Evolutionary conservation across 2,113 vertebrate genomes (phyloP), one percentile per base, ranked within the genome.

Genomic region (Calyptommatus sinebrachiatus): DNA sequence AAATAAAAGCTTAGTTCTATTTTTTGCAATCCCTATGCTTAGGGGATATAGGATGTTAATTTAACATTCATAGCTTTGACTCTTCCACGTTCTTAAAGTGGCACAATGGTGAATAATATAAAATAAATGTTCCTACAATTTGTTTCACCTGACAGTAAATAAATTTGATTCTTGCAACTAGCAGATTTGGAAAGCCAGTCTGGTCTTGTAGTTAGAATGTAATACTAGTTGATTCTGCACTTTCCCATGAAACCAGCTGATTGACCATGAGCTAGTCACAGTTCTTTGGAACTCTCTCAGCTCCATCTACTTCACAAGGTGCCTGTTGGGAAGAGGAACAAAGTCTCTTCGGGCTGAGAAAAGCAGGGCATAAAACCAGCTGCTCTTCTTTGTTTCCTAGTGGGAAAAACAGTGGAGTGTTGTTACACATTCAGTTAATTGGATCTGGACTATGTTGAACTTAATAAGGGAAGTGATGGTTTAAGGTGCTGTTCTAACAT

Each of bases 1-100:
- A 24, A 79, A 86, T 71, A 4, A 29, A 53, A 21, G 1, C 7
- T 0, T 0, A n/a, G 29, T 20, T 88, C 69, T 12, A 24, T 69
- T 20, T 21, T 12, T 18, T 62, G 22, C 35, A n/a, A 18, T 28
- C 41, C 35, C 78, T 89, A 67, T 50, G 53, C 79, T 81, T 18
- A 73, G 65, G 83, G 82, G 79, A 85, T 24, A 35, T 63, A 7
- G 16, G 20, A 62, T 18, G 62, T 16, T n/a, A 50, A 28, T 14
- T 57, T n/a, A 16, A 14, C 26, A 48, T 71, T 73, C 21, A 60
- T 22, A 60, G 50, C 29, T 35, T 28, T n/a, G 4, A 28, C 16
- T 28, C 21, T 45, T 18, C 24, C 26, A 28, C 22, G 0, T 48
- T 76, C 61, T 22, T 16, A 48, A 8, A 31, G 28, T 67, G 18